Evolutionary conservation across 2,797 vertebrate species (phyloP), one percentile per base, ranked within the genome.

Genomic region (Stomatorhinus walkeri): DNA sequence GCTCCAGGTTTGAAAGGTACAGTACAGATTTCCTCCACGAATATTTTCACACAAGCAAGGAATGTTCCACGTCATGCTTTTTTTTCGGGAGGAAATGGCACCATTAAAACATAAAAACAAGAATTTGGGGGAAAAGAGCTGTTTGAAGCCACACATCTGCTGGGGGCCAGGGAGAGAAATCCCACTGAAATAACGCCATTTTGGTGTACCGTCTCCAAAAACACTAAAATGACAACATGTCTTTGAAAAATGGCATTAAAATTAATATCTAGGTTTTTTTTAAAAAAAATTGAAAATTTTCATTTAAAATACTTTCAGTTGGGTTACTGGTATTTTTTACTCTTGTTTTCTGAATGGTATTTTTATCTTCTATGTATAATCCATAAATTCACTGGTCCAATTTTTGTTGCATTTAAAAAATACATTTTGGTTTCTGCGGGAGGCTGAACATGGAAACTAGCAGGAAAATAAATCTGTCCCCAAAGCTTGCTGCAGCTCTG

Each of bases 21-120:
- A 52, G 49, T 51, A 51, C 49, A 85, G 46, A 52, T 28, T 51
- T 85, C 49, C 46, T 28, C 22, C 49, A 5, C 49, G 10, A 51
- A 85, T 24, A 52, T 32, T 24, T 49, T 51, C 46, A 85, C 46
- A 85, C 49, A 51, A 48, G n/a, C 4, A 24, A 85, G 46, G 46
- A 85, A 51, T 51, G 83, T 85, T 85, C 81, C 22, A 52, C 10
- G 22, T 49, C 49, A 52, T 85, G 10, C 36, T 40, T 79, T 79
- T 76, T 76, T 76, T 76, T 19, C 0, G 7, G 72, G 72, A 79
- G 72, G 72, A 79, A 79, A 79, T 79, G 36, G 72, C 72, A 79
- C 72, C 40, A 43, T 79, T 79, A 79, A 79, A 79, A 40, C 40
- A 43, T 79, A 79, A 79, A 79, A 79, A 79, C 72, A 79, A 79